Percentiles rank a stretch among this genome's conserved stretches.
These are phyloP conservation scores for Ahaetulla prasina DNA, from an alignment of 2,113 vertebrate species.

Conservation along the genomic window DNA sequence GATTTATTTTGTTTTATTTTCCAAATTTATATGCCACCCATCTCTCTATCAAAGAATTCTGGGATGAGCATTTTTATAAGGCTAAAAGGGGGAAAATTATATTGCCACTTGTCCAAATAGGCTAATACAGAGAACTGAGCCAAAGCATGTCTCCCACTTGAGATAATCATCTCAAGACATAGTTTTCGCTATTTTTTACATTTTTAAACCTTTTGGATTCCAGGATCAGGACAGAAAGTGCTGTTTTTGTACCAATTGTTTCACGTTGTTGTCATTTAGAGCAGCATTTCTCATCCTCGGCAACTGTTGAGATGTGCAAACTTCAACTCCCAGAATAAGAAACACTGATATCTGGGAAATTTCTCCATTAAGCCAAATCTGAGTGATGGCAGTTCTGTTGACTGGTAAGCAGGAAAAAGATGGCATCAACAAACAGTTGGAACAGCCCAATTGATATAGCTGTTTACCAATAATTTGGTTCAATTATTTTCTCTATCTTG, in stretches of 20 bases:
- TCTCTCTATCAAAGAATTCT: background rate
- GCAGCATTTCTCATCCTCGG: background rate
- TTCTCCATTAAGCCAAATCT: background rate
- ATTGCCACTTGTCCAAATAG: background rate
- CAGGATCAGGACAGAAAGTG: background rate
- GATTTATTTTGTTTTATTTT: background rate
- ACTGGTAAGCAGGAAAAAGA: background rate
- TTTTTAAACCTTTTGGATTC: background rate
- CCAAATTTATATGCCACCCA: background rate
- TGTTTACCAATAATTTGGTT: background rate
- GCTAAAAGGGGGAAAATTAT: too few relatives aligned
- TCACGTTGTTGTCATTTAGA: background rate
- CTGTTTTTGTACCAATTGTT: background rate
- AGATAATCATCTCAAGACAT: background rate
- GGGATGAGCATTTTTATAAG: too few relatives aligned
- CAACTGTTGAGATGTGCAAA: background rate
- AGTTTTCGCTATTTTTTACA: background rate
- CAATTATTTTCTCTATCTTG: background rate
- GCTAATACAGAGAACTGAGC: background rate
- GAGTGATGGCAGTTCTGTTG: background rate
- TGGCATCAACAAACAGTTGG: background rate
- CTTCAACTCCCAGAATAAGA: background rate
- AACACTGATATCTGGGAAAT: background rate
- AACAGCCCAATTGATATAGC: background rate
- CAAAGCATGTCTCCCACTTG: background rate